These are phyloP conservation scores for Hoplostethus mediterraneus DNA, from an alignment of 2,797 vertebrate species.

Conservation along the genomic window DNA sequence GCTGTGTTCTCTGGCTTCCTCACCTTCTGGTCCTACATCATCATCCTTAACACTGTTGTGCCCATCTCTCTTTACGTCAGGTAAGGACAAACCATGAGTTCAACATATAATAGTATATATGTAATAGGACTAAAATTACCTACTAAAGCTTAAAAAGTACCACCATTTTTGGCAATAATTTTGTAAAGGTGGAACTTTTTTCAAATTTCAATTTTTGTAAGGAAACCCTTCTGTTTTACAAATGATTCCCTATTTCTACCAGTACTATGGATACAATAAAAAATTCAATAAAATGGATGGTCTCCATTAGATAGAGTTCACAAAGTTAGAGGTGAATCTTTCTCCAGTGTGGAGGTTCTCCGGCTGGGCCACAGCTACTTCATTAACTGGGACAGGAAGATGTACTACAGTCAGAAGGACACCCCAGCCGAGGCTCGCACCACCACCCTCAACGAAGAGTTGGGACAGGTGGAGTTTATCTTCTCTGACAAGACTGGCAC, in stretches of 20 bases:
- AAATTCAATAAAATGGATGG: not conserved
- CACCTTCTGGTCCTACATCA: slow-evolving; percentile 95
- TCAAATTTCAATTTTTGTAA: too few species aligned
- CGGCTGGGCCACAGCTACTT: slow-evolving; percentile 94
- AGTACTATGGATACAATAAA: too few species aligned
- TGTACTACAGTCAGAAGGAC: slow-evolving; percentile 85
- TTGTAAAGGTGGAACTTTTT: too few species aligned
- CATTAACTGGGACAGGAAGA: slow-evolving; percentile 95
- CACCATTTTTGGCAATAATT: too few species aligned
- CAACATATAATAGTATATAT: too few species aligned
- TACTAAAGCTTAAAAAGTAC: too few species aligned
- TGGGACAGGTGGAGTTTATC: slow-evolving; percentile 94
- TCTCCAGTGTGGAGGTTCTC: slow-evolving; percentile 91
- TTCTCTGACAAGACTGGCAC: slow-evolving; percentile 96
- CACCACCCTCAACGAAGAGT: slow-evolving; percentile 94
- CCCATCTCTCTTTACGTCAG: slow-evolving; percentile 96
- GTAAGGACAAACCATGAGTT: slow-evolving; percentile 71
- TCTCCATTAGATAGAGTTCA: not conserved
- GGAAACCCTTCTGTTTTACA: too few species aligned
- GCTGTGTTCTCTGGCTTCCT: slow-evolving; percentile 93
- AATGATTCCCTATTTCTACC: too few species aligned
- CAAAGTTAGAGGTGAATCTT: not conserved
- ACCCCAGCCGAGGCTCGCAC: slow-evolving; percentile 91
- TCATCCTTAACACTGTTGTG: slow-evolving; percentile 96
- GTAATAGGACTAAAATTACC: too few species aligned